phyloP scores from a whole-genome alignment of 2,113 vertebrate genomes.

The Alethe castanea region DNA sequence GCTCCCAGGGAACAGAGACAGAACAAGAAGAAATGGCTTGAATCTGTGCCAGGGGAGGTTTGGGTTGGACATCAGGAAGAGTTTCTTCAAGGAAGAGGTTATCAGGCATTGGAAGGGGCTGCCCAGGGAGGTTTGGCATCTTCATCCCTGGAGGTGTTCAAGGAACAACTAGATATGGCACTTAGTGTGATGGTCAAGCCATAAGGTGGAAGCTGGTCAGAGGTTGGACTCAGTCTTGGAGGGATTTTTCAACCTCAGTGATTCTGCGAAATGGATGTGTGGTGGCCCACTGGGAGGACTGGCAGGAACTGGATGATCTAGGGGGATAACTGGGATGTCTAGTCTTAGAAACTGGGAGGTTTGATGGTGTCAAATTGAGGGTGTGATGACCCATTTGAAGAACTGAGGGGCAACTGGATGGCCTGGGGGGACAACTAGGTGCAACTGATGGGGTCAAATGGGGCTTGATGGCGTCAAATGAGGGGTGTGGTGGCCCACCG shows the following conservation, averaged over 20 bases:
- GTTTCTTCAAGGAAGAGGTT: neutral
- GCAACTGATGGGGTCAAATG: no score
- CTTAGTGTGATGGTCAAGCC: neutral
- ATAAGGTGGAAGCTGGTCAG: neutral
- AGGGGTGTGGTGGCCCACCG: neutral
- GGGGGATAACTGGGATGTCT: neutral
- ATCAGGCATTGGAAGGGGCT: neutral
- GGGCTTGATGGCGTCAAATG: neutral
- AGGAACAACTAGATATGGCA: neutral
- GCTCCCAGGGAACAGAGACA: no score
- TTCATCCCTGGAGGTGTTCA: neutral
- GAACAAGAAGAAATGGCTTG: no score
- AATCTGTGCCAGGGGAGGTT: no score
- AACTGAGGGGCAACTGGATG: no score
- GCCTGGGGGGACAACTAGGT: no score
- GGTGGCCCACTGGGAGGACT: neutral
- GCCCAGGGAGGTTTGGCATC: neutral
- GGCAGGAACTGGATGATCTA: neutral
- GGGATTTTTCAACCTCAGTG: neutral
- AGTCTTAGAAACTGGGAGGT: neutral
- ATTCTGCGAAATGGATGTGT: neutral
- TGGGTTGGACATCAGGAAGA: neutral
- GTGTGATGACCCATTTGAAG: no score
- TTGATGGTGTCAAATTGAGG: neutral
- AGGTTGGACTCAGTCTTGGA: neutral